Evolutionary conservation across 2,797 vertebrate species (phyloP).

Genomic region (Siniperca undulata): DNA sequence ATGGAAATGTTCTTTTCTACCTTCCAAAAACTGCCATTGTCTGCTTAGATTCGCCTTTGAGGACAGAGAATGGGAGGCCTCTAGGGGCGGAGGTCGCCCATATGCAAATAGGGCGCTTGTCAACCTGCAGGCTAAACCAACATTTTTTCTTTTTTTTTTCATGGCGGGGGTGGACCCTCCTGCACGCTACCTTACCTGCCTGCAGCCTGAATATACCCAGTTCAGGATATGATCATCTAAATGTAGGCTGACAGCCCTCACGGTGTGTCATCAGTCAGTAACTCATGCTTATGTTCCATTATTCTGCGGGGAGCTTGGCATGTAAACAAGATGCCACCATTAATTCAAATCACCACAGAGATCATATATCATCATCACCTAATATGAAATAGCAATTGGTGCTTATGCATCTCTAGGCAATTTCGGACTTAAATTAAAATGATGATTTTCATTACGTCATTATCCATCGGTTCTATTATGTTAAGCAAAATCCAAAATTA

Average conservation of each 20-base stretch:
- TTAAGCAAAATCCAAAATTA: neutral
- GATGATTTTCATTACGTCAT: neutral
- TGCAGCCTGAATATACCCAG: conserved; percentile 22
- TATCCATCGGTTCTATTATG: neutral
- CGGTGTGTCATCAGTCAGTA: conserved; percentile 6
- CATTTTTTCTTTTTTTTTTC: conserved; percentile 17
- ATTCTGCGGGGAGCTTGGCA: neutral
- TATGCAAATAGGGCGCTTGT: conserved; percentile 77
- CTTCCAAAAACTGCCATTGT: conserved; percentile 75
- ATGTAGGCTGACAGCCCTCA: conserved; percentile 16
- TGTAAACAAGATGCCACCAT: conserved; percentile 29
- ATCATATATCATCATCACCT: conserved; percentile 1
- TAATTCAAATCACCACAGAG: conserved; percentile 25
- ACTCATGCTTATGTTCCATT: conserved; percentile 9
- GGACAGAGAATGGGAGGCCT: conserved; percentile 77
- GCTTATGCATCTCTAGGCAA: neutral
- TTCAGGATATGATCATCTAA: neutral
- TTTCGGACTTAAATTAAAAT: neutral
- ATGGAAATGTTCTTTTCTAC: conserved; percentile 68
- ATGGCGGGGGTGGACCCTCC: conserved; percentile 34
- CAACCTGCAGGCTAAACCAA: conserved; percentile 69
- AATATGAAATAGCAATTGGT: neutral
- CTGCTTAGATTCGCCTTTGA: conserved; percentile 74
- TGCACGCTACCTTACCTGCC: conserved; percentile 42
- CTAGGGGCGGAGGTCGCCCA: conserved; percentile 79